Base-by-base conservation (phyloP, 2,888 invertebrate genomes). In the Epinotia demarniana region DNA sequence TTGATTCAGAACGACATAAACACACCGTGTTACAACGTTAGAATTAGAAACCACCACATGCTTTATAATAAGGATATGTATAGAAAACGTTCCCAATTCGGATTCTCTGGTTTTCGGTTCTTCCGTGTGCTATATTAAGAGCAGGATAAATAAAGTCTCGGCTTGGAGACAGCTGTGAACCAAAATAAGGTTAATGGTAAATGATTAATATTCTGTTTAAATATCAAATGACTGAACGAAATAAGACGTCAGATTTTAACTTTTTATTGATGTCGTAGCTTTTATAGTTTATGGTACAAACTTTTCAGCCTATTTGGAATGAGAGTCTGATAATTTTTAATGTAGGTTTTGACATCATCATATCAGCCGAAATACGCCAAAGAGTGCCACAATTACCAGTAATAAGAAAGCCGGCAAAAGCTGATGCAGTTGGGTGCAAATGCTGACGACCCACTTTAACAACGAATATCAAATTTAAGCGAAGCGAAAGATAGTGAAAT, bases 61-160 rank as follows among this genome's bases (percentile, higher is more conserved):
- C 16, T 53, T 18, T 60, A 49, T 39, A 33, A 60, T 75, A 71
- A 27, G 66, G 39, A 70, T 66, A 70, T 53, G 18, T 71, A 23
- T 49, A 66, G 58, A 53, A 53, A 53, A 43, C 53, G 27, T 12
- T 64, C 70, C 64, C 60, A n/a, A 55, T 75, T 71, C 71, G 64
- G 19, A 69, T 53, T 57, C 58, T 13, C 53, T 19, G 39, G 49
- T 70, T 75, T 71, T 53, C 55, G 61, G 66, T 63, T 73, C 84
- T 85, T 86, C 86, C 86, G 84, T 77, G 76, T 83, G 64, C 82
- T 85, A 86, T 85, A 83, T 83, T 80, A 69, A 79, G 79, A 73
- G 72, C 67, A 57, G 77, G 77, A 71, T 71, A 71, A 71, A 75
- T 64, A 71, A 75, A 64, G 70, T 71, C 60, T 66, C 23, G 43